Conservation (phyloP, 2,797 vertebrate genomes). For the Paguma larvata region DNA sequence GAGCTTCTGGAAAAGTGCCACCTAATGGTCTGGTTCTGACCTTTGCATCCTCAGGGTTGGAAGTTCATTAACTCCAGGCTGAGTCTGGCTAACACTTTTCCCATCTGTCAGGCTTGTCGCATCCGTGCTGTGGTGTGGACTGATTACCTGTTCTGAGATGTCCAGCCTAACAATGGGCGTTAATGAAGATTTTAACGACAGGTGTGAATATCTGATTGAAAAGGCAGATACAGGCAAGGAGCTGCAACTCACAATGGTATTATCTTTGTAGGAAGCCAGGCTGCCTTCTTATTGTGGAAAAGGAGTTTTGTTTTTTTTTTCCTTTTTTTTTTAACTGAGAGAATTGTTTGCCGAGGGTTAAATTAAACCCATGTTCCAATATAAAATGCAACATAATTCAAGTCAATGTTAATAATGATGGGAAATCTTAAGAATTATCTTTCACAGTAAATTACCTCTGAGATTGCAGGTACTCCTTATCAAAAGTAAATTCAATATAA, state of each 20-base stretch:
- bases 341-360: constrained; percentile 65
- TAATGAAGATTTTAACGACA: constrained; percentile 73
- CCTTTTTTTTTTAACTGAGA: background rate
- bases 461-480: constrained; percentile 76
- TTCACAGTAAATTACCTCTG: constrained; percentile 81
- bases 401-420: constrained; percentile 79
- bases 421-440: constrained; percentile 78
- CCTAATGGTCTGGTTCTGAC: background rate
- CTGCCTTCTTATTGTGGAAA: constrained; percentile 53
- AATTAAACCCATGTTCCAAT: constrained; percentile 81
- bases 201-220: constrained; percentile 53
- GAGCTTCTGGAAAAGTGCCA: background rate
- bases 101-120: background rate
- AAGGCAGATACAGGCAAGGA: background rate
- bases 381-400: constrained; percentile 76
- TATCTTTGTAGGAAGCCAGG: constrained; percentile 43
- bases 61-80: background rate
- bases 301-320: background rate
- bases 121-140: background rate
- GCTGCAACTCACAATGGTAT: background rate
- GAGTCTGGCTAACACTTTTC: background rate
- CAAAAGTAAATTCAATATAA: constrained; percentile 78
- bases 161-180: constrained; percentile 32
- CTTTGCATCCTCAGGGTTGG: background rate
- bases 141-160: background rate